Conservation (phyloP, 2,797 vertebrate genomes). For the Hafferia zeledoni region DNA sequence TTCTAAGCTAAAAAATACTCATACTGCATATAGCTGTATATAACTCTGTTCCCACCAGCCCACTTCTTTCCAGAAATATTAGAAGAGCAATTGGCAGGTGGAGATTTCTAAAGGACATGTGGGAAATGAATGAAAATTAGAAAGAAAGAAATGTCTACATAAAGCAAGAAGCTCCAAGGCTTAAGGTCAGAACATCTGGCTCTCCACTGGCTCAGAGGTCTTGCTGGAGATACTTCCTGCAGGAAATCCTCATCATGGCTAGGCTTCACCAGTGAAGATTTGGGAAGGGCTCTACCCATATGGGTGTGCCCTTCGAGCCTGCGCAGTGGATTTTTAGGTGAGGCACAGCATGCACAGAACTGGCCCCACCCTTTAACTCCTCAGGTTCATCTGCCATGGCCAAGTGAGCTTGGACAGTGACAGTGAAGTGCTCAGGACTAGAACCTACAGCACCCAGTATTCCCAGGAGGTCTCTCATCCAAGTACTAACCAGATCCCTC, state of each 20-base stretch:
- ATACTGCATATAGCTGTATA: not conserved
- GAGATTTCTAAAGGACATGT: not conserved
- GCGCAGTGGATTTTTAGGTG: no score
- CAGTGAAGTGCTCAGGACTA: no score
- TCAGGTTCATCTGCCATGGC: no score
- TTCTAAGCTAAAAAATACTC: not conserved
- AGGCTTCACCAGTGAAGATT: no score
- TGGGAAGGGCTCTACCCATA: no score
- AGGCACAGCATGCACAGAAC: no score
- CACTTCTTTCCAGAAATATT: not conserved
- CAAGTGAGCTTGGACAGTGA: no score
- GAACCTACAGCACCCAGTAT: no score
- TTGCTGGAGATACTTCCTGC: constrained; percentile 27
- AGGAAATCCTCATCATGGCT: not conserved
- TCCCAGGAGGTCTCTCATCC: no score
- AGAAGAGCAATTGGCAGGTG: not conserved
- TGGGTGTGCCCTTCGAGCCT: no score
- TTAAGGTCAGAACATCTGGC: constrained; percentile 25
- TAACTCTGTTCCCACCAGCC: not conserved
- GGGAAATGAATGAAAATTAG: not conserved
- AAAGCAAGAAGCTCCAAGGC: not conserved
- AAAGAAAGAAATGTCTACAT: not conserved
- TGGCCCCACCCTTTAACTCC: no score
- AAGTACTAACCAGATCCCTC: no score
- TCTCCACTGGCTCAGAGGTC: not conserved